Base-by-base conservation (phyloP, 2,888 invertebrate genomes). In the Netelia virgata region DNA sequence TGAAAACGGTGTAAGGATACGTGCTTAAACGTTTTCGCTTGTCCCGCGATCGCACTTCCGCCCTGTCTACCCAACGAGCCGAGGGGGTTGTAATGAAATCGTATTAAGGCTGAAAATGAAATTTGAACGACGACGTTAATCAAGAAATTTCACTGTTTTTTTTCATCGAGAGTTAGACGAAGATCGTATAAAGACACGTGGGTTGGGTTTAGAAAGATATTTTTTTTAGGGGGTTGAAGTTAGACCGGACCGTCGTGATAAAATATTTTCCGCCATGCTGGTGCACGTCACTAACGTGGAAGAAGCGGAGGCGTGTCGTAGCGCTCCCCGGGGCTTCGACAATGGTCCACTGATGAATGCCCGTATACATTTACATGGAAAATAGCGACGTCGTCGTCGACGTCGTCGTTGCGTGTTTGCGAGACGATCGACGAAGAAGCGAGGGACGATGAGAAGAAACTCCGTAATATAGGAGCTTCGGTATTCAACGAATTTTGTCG, bases 361-460 rank as follows among this genome's bases (percentile, higher is more conserved):
- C 88, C 90, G 92, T 92, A 92, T 92, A 92, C 89, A 92, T 92
- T 92, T 92, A 92, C 92, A 92, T 92, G 90, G 90, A 89, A 92
- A 92, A 92, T 92, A 89, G 88, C 87, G 72, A 87, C 86, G 85
- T 82, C 86, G 16, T 57, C 57, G 16, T 18, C 57, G 55, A 16
- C n/a, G 18, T 86, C 78, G 80, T 80, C 78, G 36, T 36, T 6
- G 36, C 36, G 36, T 36, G 36, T 36, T 36, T 8, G 36, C 82
- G 85, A 87, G 85, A 88, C 86, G 87, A 88, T 88, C 88, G 88
- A 87, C 88, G 89, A 87, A 89, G 88, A 87, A 88, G 86, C 85
- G 47, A 66, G 57, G 28, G 64, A 86, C 86, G 83, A 86, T 85
- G 88, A 88, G 88, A 89, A 88, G 72, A 53, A 64, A 74, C 55